Percentiles rank a stretch among this genome's conserved stretches.
These are phyloP conservation scores for Sparidentex hasta DNA, from an alignment of 2,797 vertebrate genomes.

Conservation along the genomic window DNA sequence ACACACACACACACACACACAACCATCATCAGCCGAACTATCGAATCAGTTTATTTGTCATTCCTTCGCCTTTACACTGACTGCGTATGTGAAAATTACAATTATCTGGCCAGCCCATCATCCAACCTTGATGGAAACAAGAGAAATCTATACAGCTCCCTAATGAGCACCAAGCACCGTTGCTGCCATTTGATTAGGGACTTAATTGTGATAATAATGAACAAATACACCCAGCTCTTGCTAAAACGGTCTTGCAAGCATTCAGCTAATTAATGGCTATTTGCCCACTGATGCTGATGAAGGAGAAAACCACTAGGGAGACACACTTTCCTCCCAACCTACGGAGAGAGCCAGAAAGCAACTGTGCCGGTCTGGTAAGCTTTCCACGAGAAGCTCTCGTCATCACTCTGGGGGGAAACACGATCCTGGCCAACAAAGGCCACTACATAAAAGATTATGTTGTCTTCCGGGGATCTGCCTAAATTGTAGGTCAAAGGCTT, in stretches of 20 bases:
- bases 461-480: conserved; percentile 40
- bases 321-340: conserved; percentile 50
- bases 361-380: conserved; percentile 23
- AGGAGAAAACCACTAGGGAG: conserved; percentile 68
- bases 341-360: conserved; percentile 36
- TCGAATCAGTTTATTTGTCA: conserved; percentile 45
- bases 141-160: conserved; percentile 71
- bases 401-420: conserved; percentile 8
- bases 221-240: conserved; percentile 77
- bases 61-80: conserved; percentile 34
- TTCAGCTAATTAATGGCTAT: conserved; percentile 82
- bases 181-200: conserved; percentile 77
- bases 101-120: conserved; percentile 66
- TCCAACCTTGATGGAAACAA: conserved; percentile 58
- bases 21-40: conserved; percentile 51
- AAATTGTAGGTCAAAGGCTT: conserved; percentile 71
- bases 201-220: conserved; percentile 84
- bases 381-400: conserved; percentile 35
- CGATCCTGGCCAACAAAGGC: conserved; percentile 38
- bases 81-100: conserved; percentile 49
- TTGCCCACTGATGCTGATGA: conserved; percentile 72
- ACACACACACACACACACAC: conserved; percentile 24
- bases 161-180: conserved; percentile 72
- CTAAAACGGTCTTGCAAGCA: conserved; percentile 69
- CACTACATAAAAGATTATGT: conserved; percentile 52